Conservation (phyloP, 2,113 vertebrate species). For the Mionectes macconnelli region DNA sequence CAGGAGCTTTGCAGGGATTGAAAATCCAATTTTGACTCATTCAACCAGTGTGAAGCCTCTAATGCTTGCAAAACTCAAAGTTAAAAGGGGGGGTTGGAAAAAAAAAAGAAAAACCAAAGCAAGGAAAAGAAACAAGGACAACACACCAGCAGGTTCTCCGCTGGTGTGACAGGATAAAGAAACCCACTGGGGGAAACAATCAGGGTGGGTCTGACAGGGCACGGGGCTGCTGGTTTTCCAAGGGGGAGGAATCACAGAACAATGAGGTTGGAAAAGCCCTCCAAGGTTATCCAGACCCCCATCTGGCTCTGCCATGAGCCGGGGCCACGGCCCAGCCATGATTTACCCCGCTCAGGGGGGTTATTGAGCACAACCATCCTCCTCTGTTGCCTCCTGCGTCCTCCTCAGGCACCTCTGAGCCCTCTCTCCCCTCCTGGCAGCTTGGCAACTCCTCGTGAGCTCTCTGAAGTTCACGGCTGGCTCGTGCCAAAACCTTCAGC, state of each 20-base stretch:
- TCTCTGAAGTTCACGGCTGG: not conserved
- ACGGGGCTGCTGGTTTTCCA: not conserved
- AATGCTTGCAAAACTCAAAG: not conserved
- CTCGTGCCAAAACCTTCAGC: not conserved
- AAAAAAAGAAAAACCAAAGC: not conserved
- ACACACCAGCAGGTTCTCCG: not conserved
- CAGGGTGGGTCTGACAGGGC: not conserved
- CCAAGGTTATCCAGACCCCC: not conserved
- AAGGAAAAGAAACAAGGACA: not conserved
- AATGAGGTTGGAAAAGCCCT: not conserved
- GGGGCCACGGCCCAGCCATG: not conserved
- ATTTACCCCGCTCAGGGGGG: not conserved
- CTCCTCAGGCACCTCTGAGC: not conserved
- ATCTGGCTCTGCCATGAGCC: rapidly evolving
- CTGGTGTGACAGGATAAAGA: not conserved
- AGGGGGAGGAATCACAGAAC: not conserved
- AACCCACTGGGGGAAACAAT: not conserved
- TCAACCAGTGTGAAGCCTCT: not conserved
- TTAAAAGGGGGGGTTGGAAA: not conserved
- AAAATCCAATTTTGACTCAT: conserved; percentile 24
- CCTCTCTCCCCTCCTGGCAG: not conserved
- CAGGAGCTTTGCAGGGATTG: not conserved
- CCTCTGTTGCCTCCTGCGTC: not conserved
- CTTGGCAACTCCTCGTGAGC: not conserved
- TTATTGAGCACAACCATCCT: not conserved